Base-by-base conservation (phyloP, 2,797 vertebrate genomes). In the Ammospiza maritima region DNA sequence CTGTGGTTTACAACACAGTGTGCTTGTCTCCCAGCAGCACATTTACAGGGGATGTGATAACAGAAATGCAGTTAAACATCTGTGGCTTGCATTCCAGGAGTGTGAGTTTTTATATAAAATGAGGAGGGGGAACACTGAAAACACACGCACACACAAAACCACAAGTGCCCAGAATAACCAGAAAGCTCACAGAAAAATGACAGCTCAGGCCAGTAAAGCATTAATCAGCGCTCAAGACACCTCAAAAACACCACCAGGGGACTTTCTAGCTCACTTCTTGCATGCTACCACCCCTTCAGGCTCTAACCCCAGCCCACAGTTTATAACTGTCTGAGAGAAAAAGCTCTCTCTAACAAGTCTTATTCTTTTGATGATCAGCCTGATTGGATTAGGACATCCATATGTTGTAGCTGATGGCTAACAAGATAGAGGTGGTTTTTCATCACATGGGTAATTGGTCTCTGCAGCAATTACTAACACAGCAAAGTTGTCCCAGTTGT, bases 361-460 rank as follows among this genome's bases (percentile, higher is more conserved):
- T 77, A 72, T 21, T 76, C 61, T 91, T 96, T 40, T 73, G 64
- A 83, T 86, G 77, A 91, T 54, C 23, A 26, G 32, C 27, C 56
- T 91, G 79, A 85, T 34, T 89, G 79, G 95, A 96, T 93, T 83
- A 92, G 77, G 62, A 50, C 69, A 87, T 56, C 70, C 73, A 61
- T 80, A 72, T 91, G 67, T 64, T 77, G 40, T 16, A 94, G 85
- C 81, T 85, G 65, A 87, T 9, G 70, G 80, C 88, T 95, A 96
- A 96, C 88, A 94, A 95, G 58, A 75, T 85, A 74, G 67, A 74
- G 57, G 88, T 77, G 70, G 70, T 74, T 69, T 90, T 95, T 89
- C 60, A 93, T 84, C 87, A 80, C 71, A 76, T 21, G 62, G 50
- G 36, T 88, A 93, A 96, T 77, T 77, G 89, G 66, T 77, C 65